Percentiles rank a stretch among this genome's conserved stretches.
Evolutionary conservation across 2,888 invertebrate species (phyloP).

Genomic region (Drepanosiphum platanoidis): DNA sequence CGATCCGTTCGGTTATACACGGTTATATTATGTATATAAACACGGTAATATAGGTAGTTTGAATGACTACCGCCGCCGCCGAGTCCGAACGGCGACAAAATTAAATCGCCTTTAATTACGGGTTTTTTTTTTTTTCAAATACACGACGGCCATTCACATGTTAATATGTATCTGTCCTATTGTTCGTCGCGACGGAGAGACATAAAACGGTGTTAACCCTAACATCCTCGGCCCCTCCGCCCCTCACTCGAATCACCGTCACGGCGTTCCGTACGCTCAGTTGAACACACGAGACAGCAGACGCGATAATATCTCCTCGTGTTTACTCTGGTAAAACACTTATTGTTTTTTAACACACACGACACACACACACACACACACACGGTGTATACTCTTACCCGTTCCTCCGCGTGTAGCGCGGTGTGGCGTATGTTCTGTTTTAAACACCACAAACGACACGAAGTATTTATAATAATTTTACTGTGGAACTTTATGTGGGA

Average conservation of each 20-base stretch:
- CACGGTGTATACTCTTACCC: too few species aligned
- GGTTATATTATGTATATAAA: too few species aligned
- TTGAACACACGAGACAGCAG: conserved; percentile 4
- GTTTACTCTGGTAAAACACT: conserved; percentile 38
- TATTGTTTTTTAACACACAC: conserved; percentile 29
- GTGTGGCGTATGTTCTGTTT: background rate
- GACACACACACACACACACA: background rate
- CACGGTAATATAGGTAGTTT: background rate
- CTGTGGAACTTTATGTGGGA: background rate
- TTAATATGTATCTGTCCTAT: conserved; percentile 5
- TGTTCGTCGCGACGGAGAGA: conserved; percentile 19
- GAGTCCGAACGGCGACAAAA: background rate
- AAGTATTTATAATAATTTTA: background rate
- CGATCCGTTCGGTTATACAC: too few species aligned
- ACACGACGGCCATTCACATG: conserved; percentile 30
- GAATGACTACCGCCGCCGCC: background rate
- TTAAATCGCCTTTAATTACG: conserved; percentile 46
- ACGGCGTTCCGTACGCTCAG: background rate
- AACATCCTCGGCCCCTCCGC: background rate
- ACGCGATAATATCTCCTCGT: conserved; percentile 17
- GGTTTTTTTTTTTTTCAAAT: too few species aligned
- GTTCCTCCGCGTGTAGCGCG: background rate
- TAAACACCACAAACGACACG: background rate
- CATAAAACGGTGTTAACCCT: conserved; percentile 6
- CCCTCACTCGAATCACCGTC: background rate